A percentile compares a stretch with the other conserved stretches of the same genome.
Evolutionary conservation across 2,797 vertebrate genomes (phyloP).

Genomic region (Crax fasciolata): DNA sequence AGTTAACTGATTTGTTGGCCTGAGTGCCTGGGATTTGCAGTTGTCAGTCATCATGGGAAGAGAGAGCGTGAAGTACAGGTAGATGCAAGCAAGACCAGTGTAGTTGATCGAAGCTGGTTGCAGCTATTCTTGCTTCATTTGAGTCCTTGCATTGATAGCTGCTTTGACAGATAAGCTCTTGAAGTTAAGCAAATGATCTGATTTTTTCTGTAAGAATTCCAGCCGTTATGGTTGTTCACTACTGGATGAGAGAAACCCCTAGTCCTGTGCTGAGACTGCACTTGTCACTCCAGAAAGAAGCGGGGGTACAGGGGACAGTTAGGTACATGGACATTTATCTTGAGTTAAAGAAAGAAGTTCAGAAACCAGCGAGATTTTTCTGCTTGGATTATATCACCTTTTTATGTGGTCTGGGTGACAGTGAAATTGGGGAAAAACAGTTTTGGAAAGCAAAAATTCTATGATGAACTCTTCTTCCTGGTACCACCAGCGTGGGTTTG

Average conservation of each 20-base stretch:
- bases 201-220: background rate
- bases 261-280: background rate
- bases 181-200: background rate
- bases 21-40: background rate
- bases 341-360: background rate
- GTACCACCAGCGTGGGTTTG: background rate
- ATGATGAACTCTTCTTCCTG: background rate
- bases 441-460: background rate
- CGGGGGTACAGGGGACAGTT: background rate
- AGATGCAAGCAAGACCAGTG: background rate
- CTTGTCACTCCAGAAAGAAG: background rate
- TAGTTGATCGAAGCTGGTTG: background rate
- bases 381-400: background rate
- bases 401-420: background rate
- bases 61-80: background rate
- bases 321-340: rapidly evolving
- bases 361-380: conserved; percentile 5
- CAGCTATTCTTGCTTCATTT: background rate
- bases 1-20: background rate
- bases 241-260: background rate
- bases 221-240: background rate
- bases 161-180: background rate
- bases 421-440: background rate
- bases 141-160: background rate
- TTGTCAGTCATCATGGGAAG: background rate